A percentile compares a stretch with the other conserved stretches of the same genome.
phyloP scores from a whole-genome alignment of 2,113 vertebrate genomes.

The Pterocles burchelli region DNA sequence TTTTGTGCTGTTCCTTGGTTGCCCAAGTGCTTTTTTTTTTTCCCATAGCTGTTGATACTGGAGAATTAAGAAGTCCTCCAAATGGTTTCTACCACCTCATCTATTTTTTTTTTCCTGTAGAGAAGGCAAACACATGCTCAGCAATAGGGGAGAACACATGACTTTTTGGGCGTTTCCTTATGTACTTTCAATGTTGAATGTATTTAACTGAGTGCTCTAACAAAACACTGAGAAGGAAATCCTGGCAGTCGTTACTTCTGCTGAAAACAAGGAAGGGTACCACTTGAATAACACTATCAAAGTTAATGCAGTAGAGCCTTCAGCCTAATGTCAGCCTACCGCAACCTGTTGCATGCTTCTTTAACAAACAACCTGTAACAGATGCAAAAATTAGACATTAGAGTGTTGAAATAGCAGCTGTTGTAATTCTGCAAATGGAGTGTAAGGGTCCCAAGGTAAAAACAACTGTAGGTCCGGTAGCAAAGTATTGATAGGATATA shows the following conservation, averaged over 20 bases:
- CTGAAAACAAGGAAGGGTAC: background rate
- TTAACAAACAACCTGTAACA: background rate
- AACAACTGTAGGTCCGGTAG: background rate
- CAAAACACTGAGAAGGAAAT: background rate
- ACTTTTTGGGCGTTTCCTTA: background rate
- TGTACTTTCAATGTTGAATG: background rate
- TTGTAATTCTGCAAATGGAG: background rate
- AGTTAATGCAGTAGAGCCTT: background rate
- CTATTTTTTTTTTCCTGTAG: background rate
- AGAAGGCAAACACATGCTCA: background rate
- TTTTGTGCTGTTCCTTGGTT: background rate
- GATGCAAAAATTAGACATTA: background rate
- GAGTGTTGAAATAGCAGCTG: background rate
- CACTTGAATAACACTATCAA: background rate
- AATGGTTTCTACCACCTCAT: background rate
- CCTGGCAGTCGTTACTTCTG: background rate
- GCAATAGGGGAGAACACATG: fast-evolving
- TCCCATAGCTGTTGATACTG: background rate
- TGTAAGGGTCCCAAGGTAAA: background rate
- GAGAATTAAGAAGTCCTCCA: background rate
- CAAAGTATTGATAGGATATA: background rate
- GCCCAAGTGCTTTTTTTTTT: background rate
- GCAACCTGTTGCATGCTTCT: background rate
- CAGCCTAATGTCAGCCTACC: background rate
- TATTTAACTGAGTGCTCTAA: background rate